Conservation (phyloP, 1,140 invertebrate genomes). For the Aphaenogaster ashmeadi region DNA sequence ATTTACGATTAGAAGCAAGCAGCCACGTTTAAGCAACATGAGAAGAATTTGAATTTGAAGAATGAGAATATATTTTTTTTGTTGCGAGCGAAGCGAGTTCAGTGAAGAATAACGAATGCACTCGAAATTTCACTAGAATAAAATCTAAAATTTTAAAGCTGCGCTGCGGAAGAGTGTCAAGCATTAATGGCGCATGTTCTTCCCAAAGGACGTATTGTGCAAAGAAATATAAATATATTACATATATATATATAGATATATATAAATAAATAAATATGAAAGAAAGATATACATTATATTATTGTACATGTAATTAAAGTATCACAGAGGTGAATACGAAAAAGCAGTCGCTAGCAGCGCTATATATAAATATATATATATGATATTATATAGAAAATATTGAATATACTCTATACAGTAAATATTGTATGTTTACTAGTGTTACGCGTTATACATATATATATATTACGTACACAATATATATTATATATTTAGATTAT, state of each 20-base stretch:
- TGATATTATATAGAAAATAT: slow-evolving; percentile 64
- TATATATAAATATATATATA: slow-evolving; percentile 67
- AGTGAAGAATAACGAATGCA: background rate
- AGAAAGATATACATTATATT: slow-evolving; percentile 73
- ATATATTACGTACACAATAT: slow-evolving; percentile 61
- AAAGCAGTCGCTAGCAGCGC: slow-evolving; percentile 54
- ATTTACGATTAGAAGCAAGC: background rate
- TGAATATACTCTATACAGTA: slow-evolving; percentile 76
- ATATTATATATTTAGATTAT: slow-evolving; percentile 64
- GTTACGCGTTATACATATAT: slow-evolving; percentile 71
- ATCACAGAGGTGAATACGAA: slow-evolving; percentile 47
- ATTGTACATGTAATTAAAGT: slow-evolving; percentile 70
- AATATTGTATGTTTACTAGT: slow-evolving; percentile 79
- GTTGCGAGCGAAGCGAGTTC: background rate
- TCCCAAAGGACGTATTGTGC: slow-evolving; percentile 59
- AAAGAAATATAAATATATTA: slow-evolving; percentile 68
- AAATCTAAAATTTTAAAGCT: slow-evolving; percentile 16
- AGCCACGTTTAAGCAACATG: background rate
- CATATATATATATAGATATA: slow-evolving; percentile 70
- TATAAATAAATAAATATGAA: slow-evolving; percentile 68
- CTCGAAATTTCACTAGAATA: background rate
- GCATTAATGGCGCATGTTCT: slow-evolving; percentile 31
- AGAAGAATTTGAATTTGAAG: background rate
- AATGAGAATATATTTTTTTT: slow-evolving; percentile 22
- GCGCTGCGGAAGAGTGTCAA: background rate